Evolutionary conservation across 2,888 invertebrate species (phyloP).

Genomic region (Caenorhabditis doughertyi): DNA sequence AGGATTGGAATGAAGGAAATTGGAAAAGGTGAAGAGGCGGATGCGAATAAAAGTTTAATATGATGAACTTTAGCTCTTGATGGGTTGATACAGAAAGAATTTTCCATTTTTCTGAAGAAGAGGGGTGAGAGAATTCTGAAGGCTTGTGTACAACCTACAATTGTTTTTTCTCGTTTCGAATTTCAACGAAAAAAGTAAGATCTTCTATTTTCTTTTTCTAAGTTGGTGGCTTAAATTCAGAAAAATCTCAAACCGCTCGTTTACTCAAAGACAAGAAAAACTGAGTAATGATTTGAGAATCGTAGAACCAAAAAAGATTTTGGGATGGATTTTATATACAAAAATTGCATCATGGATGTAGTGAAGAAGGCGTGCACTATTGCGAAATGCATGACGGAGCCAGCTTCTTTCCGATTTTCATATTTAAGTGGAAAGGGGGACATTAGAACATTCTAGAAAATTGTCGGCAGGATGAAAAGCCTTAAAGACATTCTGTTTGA

Average conservation of each 20-base stretch:
- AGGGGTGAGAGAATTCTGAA: too few species aligned
- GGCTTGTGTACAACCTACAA: too few species aligned
- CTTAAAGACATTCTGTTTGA: not conserved
- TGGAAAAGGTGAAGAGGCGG: conserved; percentile 1
- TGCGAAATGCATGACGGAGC: conserved; percentile 41
- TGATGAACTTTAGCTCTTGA: not conserved
- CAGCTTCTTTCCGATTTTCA: conserved; percentile 23
- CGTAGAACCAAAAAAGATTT: not conserved
- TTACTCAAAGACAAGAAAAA: not conserved
- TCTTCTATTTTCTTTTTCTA: not conserved
- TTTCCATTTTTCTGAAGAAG: too few species aligned
- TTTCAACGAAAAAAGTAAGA: not conserved
- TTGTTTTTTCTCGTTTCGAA: not conserved
- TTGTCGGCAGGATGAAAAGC: conserved; percentile 36
- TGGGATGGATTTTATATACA: conserved; percentile 8
- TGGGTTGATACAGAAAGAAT: too few species aligned
- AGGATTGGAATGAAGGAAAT: not conserved
- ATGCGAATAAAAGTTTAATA: not conserved
- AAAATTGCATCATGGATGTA: conserved; percentile 29
- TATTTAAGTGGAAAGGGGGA: not conserved
- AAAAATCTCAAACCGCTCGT: not conserved
- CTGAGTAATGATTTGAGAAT: not conserved
- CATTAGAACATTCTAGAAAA: not conserved
- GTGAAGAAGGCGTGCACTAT: conserved; percentile 41
- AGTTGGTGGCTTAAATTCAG: not conserved